A percentile compares a stretch with the other conserved stretches of the same genome.
Evolutionary conservation across 1,140 invertebrate genomes (phyloP).

Genomic region (Hypsibius dujardini): DNA sequence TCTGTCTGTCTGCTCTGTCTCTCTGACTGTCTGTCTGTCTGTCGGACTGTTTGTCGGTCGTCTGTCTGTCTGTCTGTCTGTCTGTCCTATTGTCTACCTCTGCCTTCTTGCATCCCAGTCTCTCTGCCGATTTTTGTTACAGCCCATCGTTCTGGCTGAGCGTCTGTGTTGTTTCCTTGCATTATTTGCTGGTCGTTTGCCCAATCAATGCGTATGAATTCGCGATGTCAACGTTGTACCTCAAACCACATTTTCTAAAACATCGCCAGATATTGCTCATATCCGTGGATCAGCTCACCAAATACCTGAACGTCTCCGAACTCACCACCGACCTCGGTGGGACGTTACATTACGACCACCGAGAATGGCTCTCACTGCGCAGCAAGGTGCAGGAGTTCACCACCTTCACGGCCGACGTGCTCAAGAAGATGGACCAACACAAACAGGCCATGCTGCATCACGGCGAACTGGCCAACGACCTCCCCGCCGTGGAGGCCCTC

Average conservation of each 20-base stretch:
- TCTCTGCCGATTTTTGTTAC: not conserved
- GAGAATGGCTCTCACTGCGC: slow-evolving; percentile 84
- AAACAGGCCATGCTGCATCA: slow-evolving; percentile 72
- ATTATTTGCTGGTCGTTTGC: slow-evolving; percentile 19
- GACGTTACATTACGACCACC: slow-evolving; percentile 77
- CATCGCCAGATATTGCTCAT: slow-evolving; percentile 66
- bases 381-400: slow-evolving; percentile 78
- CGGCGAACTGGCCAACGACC: slow-evolving; percentile 68
- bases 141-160: not conserved
- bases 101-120: too few species aligned
- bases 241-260: too few species aligned
- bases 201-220: slow-evolving; percentile 28
- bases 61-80: not conserved
- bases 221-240: too few species aligned
- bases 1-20: not conserved
- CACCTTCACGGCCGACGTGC: slow-evolving; percentile 75
- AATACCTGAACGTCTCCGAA: slow-evolving; percentile 75
- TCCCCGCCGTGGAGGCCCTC: slow-evolving; percentile 64
- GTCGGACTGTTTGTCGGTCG: not conserved
- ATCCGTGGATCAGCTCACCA: slow-evolving; percentile 73
- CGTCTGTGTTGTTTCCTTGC: not conserved
- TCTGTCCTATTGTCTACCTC: too few species aligned
- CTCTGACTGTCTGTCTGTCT: not conserved
- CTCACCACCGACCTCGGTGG: slow-evolving; percentile 73
- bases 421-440: slow-evolving; percentile 60